phyloP scores from a whole-genome alignment of 1,140 invertebrate species.

The Achatina immaculata region DNA sequence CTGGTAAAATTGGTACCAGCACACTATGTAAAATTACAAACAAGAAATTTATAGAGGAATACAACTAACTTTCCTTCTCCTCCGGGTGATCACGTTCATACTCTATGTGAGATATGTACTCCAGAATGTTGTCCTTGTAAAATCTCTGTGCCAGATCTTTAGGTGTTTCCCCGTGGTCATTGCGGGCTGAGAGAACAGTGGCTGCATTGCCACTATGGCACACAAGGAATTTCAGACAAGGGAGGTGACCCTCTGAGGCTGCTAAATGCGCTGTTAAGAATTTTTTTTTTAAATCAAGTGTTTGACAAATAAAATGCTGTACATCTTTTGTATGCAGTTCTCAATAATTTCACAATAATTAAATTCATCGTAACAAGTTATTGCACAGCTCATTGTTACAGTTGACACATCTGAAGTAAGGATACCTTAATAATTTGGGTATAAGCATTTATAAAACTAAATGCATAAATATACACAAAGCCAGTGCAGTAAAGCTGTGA shows the following conservation, averaged over 20 bases:
- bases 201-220: slow-evolving; percentile 59
- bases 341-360: too few species aligned
- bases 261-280: slow-evolving; percentile 66
- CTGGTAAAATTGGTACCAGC: too few species aligned
- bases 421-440: too few species aligned
- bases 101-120: slow-evolving; percentile 70
- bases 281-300: slow-evolving; percentile 10
- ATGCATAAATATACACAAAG: too few species aligned
- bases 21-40: too few species aligned
- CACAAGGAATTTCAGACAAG: slow-evolving; percentile 71
- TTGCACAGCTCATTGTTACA: too few species aligned
- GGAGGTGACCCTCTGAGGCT: slow-evolving; percentile 70
- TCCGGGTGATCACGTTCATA: slow-evolving; percentile 71
- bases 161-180: slow-evolving; percentile 71
- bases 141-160: slow-evolving; percentile 71
- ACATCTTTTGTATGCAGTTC: too few species aligned
- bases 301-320: not conserved
- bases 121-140: slow-evolving; percentile 69
- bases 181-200: slow-evolving; percentile 66
- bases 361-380: too few species aligned
- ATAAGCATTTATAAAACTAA: too few species aligned
- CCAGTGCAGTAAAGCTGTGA: too few species aligned
- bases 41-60: not conserved
- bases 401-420: too few species aligned
- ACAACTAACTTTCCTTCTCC: slow-evolving; percentile 67